phyloP scores from a whole-genome alignment of 2,888 invertebrate genomes.

The Sminthurinus aureus region DNA sequence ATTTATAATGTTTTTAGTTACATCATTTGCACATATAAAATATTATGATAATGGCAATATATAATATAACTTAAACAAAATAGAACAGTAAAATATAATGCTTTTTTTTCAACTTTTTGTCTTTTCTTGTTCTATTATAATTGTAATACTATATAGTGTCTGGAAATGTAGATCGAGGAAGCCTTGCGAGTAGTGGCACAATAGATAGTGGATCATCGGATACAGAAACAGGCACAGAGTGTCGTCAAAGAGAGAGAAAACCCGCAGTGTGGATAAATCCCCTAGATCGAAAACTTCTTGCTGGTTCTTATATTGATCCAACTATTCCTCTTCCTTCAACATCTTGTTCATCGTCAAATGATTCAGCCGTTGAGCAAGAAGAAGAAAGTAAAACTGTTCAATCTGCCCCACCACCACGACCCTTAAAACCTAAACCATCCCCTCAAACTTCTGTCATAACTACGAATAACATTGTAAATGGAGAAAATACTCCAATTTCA shows the following conservation, averaged over 20 bases:
- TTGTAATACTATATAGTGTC: background rate
- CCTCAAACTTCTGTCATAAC: too few species aligned
- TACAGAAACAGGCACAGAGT: constrained; percentile 19
- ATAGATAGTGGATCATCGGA: constrained; percentile 28
- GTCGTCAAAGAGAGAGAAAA: constrained; percentile 10
- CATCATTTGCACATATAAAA: background rate
- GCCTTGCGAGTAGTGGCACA: constrained; percentile 29
- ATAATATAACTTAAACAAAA: too few species aligned
- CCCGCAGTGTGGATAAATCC: constrained; percentile 18
- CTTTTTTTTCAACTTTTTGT: background rate
- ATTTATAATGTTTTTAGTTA: background rate
- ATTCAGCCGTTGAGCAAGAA: background rate
- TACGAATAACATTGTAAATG: too few species aligned
- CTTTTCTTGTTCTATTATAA: background rate
- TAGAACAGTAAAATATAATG: too few species aligned
- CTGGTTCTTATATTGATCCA: constrained; percentile 18
- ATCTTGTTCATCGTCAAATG: background rate
- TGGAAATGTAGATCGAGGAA: constrained; percentile 32
- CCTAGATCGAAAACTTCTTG: constrained; percentile 10
- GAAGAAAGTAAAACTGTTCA: too few species aligned
- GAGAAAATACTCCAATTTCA: background rate
- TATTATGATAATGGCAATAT: too few species aligned
- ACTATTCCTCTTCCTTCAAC: background rate
- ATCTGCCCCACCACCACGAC: too few species aligned
- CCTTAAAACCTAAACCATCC: too few species aligned